Evolutionary conservation across 2,888 invertebrate genomes (phyloP).

Genomic region (Trichopoda pennipes): DNA sequence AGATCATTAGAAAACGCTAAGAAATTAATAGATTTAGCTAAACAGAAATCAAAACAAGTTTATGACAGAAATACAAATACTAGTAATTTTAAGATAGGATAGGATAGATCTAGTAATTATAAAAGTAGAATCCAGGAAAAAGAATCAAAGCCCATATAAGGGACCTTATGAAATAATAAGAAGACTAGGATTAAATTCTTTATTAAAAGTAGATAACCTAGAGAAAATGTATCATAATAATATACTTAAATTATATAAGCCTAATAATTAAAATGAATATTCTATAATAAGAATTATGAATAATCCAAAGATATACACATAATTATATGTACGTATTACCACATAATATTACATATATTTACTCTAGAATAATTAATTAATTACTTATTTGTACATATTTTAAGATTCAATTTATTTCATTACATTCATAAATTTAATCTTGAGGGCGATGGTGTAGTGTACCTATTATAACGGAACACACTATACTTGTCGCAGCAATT

Average conservation of each 20-base stretch:
- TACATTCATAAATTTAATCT: conserved; percentile 1
- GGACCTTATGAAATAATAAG: background rate
- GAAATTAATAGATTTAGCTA: background rate
- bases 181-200: background rate
- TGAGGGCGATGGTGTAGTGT: too few relatives aligned
- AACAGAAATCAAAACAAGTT: background rate
- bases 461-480: too few relatives aligned
- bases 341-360: too few relatives aligned
- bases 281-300: background rate
- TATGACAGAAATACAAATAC: conserved; percentile 1
- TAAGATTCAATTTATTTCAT: background rate
- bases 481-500: too few relatives aligned
- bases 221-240: background rate
- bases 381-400: background rate
- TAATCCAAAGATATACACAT: background rate
- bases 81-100: background rate
- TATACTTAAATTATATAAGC: background rate
- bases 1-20: too few relatives aligned
- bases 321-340: background rate
- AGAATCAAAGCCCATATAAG: conserved; percentile 1
- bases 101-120: background rate
- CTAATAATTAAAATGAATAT: too few relatives aligned
- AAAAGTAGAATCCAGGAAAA: background rate
- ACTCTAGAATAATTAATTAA: too few relatives aligned
- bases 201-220: background rate